phyloP scores from a whole-genome alignment of 2,797 vertebrate species.

The Epinephelus malabaricus region DNA sequence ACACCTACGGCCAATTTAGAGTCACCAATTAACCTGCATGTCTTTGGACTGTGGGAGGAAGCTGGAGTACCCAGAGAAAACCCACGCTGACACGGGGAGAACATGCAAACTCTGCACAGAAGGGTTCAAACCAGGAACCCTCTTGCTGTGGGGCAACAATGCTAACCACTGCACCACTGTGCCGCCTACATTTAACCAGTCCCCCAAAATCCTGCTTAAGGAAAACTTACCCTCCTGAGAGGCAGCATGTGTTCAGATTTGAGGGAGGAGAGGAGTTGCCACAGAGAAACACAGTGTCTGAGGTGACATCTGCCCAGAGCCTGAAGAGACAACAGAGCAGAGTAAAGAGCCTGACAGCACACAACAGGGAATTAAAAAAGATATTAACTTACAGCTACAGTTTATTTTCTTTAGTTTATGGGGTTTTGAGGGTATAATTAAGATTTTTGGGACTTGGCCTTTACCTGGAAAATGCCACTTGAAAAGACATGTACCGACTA shows the following conservation, averaged over 20 bases:
- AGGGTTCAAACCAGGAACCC: no score
- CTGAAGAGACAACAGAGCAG: conserved; percentile 74
- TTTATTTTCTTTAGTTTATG: not conserved
- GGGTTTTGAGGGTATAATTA: not conserved
- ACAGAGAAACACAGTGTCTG: conserved; percentile 87
- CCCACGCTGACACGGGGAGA: no score
- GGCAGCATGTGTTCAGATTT: conserved; percentile 89
- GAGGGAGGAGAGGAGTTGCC: conserved; percentile 89
- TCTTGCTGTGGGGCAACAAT: no score
- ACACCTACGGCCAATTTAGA: no score
- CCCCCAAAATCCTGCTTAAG: not conserved
- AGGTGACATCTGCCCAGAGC: conserved; percentile 85
- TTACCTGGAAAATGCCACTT: no score
- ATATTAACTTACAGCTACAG: not conserved
- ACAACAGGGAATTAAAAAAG: not conserved
- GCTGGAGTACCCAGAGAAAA: no score
- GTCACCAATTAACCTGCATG: no score
- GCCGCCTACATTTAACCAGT: not conserved
- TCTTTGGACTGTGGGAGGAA: no score
- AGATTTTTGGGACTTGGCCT: not conserved
- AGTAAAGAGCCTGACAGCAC: not conserved
- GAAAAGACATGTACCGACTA: no score
- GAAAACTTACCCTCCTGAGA: conserved; percentile 83
- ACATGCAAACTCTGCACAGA: no score
- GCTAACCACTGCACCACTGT: no score